Conservation (phyloP, 2,113 vertebrate genomes). For the Henicopernis longicauda region DNA sequence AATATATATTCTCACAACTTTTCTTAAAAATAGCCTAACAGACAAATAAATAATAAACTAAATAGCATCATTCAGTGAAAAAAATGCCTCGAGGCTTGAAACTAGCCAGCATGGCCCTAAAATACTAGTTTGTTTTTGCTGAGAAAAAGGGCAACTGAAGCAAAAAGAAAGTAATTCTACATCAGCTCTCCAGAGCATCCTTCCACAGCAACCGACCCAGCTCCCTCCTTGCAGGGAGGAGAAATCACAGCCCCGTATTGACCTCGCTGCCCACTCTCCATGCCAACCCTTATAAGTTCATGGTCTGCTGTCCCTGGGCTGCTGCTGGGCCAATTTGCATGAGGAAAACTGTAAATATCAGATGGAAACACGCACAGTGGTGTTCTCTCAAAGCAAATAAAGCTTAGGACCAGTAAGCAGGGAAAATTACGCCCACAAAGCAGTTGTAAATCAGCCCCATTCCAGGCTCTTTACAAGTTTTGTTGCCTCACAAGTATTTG, state of each 20-base stretch:
- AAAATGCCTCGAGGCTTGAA: background rate
- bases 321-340: background rate
- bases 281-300: background rate
- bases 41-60: background rate
- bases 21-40: background rate
- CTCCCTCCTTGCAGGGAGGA: background rate
- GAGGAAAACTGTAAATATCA: constrained; percentile 13
- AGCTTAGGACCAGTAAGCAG: background rate
- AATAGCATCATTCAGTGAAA: background rate
- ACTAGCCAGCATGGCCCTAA: background rate
- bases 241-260: background rate
- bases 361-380: background rate
- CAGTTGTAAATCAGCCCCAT: background rate
- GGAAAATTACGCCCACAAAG: background rate
- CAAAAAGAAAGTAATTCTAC: background rate
- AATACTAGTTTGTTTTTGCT: background rate
- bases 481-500: background rate
- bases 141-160: background rate
- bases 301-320: background rate
- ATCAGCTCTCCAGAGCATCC: background rate
- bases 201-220: background rate
- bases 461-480: background rate
- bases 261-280: background rate
- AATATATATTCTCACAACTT: background rate
- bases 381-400: background rate